Evolutionary conservation across 2,888 invertebrate genomes (phyloP), one percentile per base, ranked within the genome.

Genomic region (Drosophila antonietae): DNA sequence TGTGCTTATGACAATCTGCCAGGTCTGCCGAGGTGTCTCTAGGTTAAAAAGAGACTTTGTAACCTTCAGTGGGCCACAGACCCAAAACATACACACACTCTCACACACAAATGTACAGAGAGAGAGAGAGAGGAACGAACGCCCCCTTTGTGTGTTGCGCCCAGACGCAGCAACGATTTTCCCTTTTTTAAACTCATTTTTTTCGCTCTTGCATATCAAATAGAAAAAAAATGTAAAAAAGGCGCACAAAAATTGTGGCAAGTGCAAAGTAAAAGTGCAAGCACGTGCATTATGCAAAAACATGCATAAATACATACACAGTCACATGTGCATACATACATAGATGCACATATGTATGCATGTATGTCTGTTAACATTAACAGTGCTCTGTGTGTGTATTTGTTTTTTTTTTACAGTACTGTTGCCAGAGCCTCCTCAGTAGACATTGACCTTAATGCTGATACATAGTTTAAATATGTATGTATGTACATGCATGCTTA

Each of bases 261-360:
- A 85, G 83, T 82, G 86, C 68, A 83, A 86, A 80, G 83, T 77
- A 88, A 88, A 83, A 85, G 88, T 78, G 83, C 83, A 84, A 71
- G 75, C 68, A 78, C 46, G 62, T 74, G 52, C 67, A 85, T 66
- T 59, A 69, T 66, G 66, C 73, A 72, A 57, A 61, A 52, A 43
- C 62, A 67, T 57, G 70, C 57, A 60, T 35, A 55, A 52, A 49
- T 47, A 39, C 28, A 49, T 28, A 39, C 18, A 28, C 35, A 58
- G 31, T 14, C 20, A 46, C 55, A 49, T 15, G 46, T 18, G 2
- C 2, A 20, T 20, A 31, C 12, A 28, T n/a, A 18, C 9, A 9
- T 33, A 33, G 2, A 33, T 37, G 14, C 5, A 15, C 15, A 39
- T 14, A 10, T 44, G 2, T 14, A 10, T 44, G 2, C 23, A 39